Evolutionary conservation across 1,140 invertebrate genomes (phyloP).

Genomic region (Lepidotrigona ventralis): DNA sequence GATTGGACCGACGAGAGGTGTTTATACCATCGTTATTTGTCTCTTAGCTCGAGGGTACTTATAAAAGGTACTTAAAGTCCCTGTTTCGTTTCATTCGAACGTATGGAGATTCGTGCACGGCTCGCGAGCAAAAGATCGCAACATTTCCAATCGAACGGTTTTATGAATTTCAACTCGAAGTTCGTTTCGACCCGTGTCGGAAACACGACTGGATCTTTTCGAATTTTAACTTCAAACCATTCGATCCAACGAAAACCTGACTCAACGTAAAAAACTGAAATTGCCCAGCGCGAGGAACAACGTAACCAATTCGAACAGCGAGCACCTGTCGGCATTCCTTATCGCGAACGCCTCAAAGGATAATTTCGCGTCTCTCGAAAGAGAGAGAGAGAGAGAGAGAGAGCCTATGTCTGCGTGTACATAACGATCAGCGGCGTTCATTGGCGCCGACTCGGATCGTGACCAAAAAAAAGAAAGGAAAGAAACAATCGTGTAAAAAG

Average conservation of each 20-base stretch:
- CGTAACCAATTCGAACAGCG: background rate
- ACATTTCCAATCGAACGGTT: background rate
- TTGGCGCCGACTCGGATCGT: background rate
- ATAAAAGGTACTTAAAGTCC: background rate
- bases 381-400: too few relatives aligned
- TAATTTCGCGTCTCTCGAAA: background rate
- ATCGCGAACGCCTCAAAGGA: background rate
- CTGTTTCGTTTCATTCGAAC: background rate
- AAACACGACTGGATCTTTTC: background rate
- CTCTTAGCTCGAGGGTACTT: background rate
- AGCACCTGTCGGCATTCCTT: background rate
- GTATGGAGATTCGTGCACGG: background rate
- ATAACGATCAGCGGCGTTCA: background rate
- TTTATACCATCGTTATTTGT: background rate
- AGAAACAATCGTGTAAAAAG: conserved; percentile 5
- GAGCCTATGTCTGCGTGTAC: background rate
- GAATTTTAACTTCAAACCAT: background rate
- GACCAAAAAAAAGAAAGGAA: too few relatives aligned
- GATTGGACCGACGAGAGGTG: background rate
- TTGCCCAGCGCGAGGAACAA: background rate
- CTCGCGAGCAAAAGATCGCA: background rate
- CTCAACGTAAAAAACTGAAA: background rate
- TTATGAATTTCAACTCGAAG: background rate
- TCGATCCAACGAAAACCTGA: background rate
- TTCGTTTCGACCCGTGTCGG: too few relatives aligned